Percentiles rank a stretch among this genome's conserved stretches.
phyloP scores from a whole-genome alignment of 2,113 vertebrate species.

The Phodopus roborovskii region DNA sequence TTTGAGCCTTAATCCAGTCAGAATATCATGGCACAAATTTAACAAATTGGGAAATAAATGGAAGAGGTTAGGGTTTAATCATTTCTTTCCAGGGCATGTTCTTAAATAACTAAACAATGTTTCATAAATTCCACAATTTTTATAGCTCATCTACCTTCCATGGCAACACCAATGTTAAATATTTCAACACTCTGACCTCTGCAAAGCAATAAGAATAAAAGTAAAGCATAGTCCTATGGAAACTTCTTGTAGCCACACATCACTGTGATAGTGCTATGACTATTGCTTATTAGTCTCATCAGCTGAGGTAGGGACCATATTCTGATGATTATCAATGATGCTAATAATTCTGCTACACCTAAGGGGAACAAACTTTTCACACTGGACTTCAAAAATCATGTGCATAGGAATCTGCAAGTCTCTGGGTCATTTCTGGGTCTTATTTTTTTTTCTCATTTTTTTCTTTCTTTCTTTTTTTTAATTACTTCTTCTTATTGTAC shows the following conservation, averaged over 20 bases:
- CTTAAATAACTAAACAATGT: not conserved
- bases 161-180: not conserved
- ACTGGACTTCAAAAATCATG: not conserved
- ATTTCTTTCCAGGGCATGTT: not conserved
- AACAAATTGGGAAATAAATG: not conserved
- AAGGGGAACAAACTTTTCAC: not conserved
- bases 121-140: fast-evolving
- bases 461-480: too few relatives aligned
- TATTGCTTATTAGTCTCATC: not conserved
- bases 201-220: not conserved
- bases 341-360: not conserved
- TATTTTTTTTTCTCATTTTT: too few relatives aligned
- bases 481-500: too few relatives aligned
- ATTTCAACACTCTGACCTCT: not conserved
- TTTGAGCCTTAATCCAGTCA: not conserved
- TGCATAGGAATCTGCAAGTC: not conserved
- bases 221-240: not conserved
- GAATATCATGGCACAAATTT: too few relatives aligned
- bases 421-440: not conserved
- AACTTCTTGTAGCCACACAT: not conserved
- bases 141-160: not conserved
- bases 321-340: not conserved
- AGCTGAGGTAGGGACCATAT: not conserved
- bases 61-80: not conserved
- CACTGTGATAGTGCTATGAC: not conserved